phyloP scores from a whole-genome alignment of 1,140 invertebrate species.

The Holotrichia oblita region DNA sequence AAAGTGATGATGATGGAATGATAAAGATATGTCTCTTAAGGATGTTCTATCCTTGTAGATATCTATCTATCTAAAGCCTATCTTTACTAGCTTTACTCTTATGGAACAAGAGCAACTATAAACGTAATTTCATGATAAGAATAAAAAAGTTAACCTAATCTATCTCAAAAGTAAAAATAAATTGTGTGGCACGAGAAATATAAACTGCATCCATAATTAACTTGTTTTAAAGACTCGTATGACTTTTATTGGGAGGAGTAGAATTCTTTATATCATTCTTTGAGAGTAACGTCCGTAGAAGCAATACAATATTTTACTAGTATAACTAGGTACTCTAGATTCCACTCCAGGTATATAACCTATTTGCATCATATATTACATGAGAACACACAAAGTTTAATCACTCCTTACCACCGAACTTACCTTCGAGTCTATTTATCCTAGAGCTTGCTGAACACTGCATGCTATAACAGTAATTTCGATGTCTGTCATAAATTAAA shows the following conservation, averaged over 20 bases:
- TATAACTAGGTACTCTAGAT: constrained; percentile 32
- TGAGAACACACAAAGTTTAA: constrained; percentile 34
- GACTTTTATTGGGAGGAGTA: constrained; percentile 7
- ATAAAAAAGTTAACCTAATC: too few species aligned
- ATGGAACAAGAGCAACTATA: too few species aligned
- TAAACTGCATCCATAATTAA: neutral
- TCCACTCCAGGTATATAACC: constrained; percentile 10
- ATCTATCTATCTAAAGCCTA: too few species aligned
- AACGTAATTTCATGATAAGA: too few species aligned
- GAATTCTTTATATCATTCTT: neutral
- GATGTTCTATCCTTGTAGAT: too few species aligned
- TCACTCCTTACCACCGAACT: constrained; percentile 22
- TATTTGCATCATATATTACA: constrained; percentile 25
- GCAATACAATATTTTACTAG: neutral
- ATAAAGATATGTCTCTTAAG: too few species aligned
- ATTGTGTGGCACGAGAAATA: neutral
- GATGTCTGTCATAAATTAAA: constrained; percentile 37
- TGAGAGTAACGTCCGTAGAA: neutral
- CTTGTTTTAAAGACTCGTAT: neutral
- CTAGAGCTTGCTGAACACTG: neutral
- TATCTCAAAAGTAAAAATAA: too few species aligned
- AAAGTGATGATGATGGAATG: too few species aligned
- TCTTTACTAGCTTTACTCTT: too few species aligned
- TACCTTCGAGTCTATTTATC: constrained; percentile 16
- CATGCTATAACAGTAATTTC: constrained; percentile 36